Evolutionary conservation across 2,888 invertebrate species (phyloP), one percentile per base, ranked within the genome.

Genomic region (Ophion slaviceki): DNA sequence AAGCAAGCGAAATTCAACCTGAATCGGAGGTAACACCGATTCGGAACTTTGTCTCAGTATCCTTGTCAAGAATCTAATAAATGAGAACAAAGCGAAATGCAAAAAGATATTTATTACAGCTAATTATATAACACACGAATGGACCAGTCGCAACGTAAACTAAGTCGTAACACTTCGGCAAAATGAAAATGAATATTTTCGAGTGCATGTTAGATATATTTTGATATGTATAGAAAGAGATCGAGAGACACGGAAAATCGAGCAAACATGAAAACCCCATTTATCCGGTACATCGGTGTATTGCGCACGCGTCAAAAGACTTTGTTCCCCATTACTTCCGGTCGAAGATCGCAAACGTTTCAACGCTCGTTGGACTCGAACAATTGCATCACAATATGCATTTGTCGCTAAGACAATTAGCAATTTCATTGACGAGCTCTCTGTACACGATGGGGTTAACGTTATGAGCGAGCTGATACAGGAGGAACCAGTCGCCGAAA

Each of bases 401-500:
- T 84, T 86, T 86, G 24, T 86, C 75, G 53, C n/a, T 61, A 28
- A 86, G 84, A 53, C 81, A 67, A 11, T 59, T 80, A 45, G 94
- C 94, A 67, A 96, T 92, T 86, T 95, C 95, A 70, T 95, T 90
- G 80, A 97, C 93, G 68, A 97, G 92, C 88, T 97, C 96, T 87
- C 95, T 95, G 92, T 96, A 97, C 75, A 96, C 94, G 24, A 96
- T 94, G 0, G 96, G 96, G 92, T 97, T 96, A 89, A 97, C 95
- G 92, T 98, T 98, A 91, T 96, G 96, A 82, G 97, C 96, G 70
- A 98, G 94, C 91, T 96, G 96, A 92, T 96, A 96, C 11, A 98
- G 93, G 57, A 98, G 92, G 92, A 97, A 97, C 96, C 97, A 97
- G 92, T 97, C 97, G 0, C 97, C 97, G 85, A 96, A 96, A 78